Base-by-base conservation (phyloP, 2,113 vertebrate genomes). In the Poeciliopsis turrubarensis region DNA sequence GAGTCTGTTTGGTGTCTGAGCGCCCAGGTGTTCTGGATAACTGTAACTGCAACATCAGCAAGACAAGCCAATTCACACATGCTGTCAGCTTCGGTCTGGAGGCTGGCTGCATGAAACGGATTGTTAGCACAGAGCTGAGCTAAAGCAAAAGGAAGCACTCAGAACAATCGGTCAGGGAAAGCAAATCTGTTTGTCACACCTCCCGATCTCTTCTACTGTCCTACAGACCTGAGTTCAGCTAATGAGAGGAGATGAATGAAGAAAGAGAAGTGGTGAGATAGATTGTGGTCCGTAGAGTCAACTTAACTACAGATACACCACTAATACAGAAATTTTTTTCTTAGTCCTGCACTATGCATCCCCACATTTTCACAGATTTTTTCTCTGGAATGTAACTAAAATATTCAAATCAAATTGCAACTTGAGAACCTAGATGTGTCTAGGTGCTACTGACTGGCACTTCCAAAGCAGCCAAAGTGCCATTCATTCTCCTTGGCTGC, bases 21-120 rank as follows among this genome's bases (percentile, higher is more conserved):
- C 79, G 75, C 75, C 79, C 90, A 92, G 93, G 91, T 93, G 94
- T 88, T 86, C 75, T 47, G 72, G 30, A 77, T 80, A 44, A 66
- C 77, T 79, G 51, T 32, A 78, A 82, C 73, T 66, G 68, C 73
- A 82, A 65, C 83, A 34, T 81, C 82, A 92, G 70, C 67, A 68
- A 79, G 79, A 77, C 71, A 78, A 84, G 75, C 73, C 75, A 76
- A 80, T 87, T 91, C 89, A 89, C 89, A 89, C 84, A 60, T 82
- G 37, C 79, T 67, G 79, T 60, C 13, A 77, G 76, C 85, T 75
- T 1, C 65, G 74, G 77, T 78, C 87, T 82, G 77, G 86, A 73
- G 68, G 70, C 78, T 70, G 77, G 78, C 68, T 70, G 70, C 57
- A 0, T 82, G 84, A 85, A 83, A 84, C 60, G 44, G 44, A 31